Evolutionary conservation across 1,140 invertebrate genomes (phyloP), one percentile per base, ranked within the genome.

Genomic region (Steinernema feltiae): DNA sequence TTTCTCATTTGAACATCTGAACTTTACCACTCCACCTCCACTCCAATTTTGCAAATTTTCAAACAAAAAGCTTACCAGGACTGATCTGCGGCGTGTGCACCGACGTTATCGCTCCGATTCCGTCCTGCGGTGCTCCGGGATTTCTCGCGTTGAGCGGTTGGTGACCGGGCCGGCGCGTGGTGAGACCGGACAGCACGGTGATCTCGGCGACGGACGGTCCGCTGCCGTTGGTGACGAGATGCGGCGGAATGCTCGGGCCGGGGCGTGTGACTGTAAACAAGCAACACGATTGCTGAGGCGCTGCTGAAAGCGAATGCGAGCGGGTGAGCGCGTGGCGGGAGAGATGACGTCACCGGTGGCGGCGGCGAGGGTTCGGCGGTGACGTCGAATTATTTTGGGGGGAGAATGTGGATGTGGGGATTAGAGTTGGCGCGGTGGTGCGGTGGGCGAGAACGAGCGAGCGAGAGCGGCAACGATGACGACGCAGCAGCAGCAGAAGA

Each of bases 21-120:
- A n/a, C n/a, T n/a, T n/a, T n/a, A n/a, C n/a, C n/a, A n/a, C n/a
- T n/a, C n/a, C n/a, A n/a, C n/a, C n/a, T n/a, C n/a, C n/a, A n/a
- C n/a, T n/a, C n/a, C n/a, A n/a, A 18, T 41, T 41, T 7, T 41
- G 35, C 35, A 41, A n/a, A 46, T 46, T 63, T 12, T 12, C 53
- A 27, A 27, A 12, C 12, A 21, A 63, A 63, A 21, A 63, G 24
- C 53, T 63, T 21, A 63, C 53, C 53, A 63, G 53, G 53, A 27
- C 53, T 63, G 53, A 63, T 63, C 53, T 63, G 53, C 53, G 53
- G 53, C 53, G 53, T 63, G 53, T 63, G 53, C 3, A n/a, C n/a
- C n/a, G n/a, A n/a, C n/a, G n/a, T n/a, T n/a, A n/a, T n/a, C n/a
- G n/a, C n/a, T n/a, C n/a, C n/a, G n/a, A n/a, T n/a, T n/a, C n/a